These are phyloP conservation scores for Alexandromys fortis DNA, from an alignment of 2,113 vertebrate genomes.

Conservation along the genomic window DNA sequence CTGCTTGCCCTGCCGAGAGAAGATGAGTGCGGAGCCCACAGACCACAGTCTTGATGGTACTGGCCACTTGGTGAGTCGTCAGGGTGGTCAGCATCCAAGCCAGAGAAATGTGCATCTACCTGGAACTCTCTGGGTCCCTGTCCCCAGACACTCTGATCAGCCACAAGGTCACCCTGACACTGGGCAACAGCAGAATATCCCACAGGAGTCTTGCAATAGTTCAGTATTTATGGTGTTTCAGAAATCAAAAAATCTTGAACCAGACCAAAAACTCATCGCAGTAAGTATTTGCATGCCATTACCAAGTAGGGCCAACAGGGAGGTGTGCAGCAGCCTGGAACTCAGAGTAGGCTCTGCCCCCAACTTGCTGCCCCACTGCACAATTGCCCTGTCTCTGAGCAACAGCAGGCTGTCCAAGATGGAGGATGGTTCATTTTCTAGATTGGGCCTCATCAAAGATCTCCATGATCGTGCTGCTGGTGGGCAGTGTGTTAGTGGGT, in stretches of 20 bases:
- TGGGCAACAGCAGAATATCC: not conserved
- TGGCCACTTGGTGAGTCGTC: not conserved
- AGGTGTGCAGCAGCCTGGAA: not conserved
- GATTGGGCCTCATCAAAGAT: not conserved
- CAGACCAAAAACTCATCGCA: not conserved
- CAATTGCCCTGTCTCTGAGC: not conserved
- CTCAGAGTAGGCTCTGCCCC: not conserved
- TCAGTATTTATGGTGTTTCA: not conserved
- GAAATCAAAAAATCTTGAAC: not conserved
- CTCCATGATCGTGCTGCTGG: not conserved
- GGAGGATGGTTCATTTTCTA: not conserved
- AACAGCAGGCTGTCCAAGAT: not conserved
- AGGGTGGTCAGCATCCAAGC: not conserved
- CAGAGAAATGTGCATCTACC: not conserved
- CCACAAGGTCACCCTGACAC: not conserved
- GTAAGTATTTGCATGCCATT: not conserved
- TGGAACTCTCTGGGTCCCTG: not conserved
- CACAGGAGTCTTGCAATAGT: not conserved
- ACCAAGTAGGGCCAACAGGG: not conserved
- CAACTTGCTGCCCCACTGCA: not conserved
- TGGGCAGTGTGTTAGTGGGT: not conserved
- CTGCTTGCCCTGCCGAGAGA: not conserved
- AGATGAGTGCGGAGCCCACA: not conserved
- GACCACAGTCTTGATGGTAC: not conserved
- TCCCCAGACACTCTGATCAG: not conserved